A percentile compares a stretch with the other conserved stretches of the same genome.
phyloP scores from a whole-genome alignment of 2,797 vertebrate species.

The Chromis chromis region DNA sequence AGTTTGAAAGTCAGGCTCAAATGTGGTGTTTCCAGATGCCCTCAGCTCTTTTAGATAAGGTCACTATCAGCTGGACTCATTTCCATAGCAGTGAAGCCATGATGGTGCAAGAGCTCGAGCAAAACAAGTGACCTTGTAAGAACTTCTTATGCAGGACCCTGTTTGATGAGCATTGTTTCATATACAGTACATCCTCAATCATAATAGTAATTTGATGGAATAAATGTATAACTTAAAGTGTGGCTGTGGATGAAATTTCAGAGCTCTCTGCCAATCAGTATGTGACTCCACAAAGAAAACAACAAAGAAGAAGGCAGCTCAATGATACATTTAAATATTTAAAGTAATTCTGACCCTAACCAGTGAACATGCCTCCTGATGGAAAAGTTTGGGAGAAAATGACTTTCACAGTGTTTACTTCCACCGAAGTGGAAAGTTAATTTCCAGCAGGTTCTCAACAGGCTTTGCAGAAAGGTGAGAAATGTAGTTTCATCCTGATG shows the following conservation, averaged over 20 bases:
- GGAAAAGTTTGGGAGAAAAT: neutral
- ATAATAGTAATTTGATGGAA: neutral
- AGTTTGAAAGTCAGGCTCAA: conserved; percentile 17
- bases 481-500: neutral
- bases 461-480: neutral
- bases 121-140: conserved; percentile 13
- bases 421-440: neutral
- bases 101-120: neutral
- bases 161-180: neutral
- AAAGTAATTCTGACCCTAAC: neutral
- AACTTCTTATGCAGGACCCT: neutral
- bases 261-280: neutral
- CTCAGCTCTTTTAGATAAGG: conserved; percentile 16
- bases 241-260: conserved; percentile 17
- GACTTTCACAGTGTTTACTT: neutral
- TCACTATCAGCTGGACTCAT: conserved; percentile 22
- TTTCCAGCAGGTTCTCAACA: neutral
- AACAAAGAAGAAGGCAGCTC: neutral
- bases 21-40: conserved; percentile 13
- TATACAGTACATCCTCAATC: conserved; percentile 5
- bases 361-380: neutral
- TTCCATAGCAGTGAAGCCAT: conserved; percentile 33
- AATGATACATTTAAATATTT: neutral
- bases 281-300: neutral
- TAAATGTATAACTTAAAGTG: conserved; percentile 2